Conservation (phyloP, 2,113 vertebrate genomes). For the Oostethus manadensis region DNA sequence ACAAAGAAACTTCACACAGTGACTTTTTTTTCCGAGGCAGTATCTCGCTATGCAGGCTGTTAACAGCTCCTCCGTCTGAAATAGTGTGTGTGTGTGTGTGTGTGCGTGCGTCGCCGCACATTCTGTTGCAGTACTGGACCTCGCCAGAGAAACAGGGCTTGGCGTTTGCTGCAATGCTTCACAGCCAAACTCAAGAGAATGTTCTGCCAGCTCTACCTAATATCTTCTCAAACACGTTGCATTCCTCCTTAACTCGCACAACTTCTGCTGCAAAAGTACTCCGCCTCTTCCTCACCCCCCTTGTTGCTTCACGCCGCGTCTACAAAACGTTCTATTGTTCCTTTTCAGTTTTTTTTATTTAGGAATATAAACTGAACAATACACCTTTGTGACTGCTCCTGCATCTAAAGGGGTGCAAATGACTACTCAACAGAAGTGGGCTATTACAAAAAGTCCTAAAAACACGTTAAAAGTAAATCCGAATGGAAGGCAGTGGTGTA, state of each 20-base stretch:
- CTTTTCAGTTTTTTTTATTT: constrained; percentile 23
- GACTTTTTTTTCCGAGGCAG: constrained; percentile 36
- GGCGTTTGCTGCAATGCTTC: constrained; percentile 42
- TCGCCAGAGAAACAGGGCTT: constrained; percentile 44
- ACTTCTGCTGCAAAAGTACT: constrained; percentile 46
- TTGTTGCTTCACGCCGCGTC: constrained; percentile 29
- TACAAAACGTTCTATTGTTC: constrained; percentile 55
- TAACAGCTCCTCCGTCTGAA: constrained; percentile 45
- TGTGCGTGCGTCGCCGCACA: constrained; percentile 30
- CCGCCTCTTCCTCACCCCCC: constrained; percentile 17
- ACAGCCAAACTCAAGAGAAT: constrained; percentile 61
- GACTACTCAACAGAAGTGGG: background rate
- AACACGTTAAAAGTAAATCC: background rate
- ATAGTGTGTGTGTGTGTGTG: constrained; percentile 28
- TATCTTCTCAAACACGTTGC: constrained; percentile 62
- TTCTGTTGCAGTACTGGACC: constrained; percentile 45
- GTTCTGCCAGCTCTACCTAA: constrained; percentile 63
- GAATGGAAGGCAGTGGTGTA: background rate
- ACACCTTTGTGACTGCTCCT: constrained; percentile 26
- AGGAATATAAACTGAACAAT: constrained; percentile 26
- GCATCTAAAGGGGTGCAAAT: constrained; percentile 12
- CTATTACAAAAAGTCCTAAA: too few relatives aligned
- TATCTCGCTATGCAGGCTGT: constrained; percentile 42
- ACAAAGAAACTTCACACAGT: constrained; percentile 43
- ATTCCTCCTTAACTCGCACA: constrained; percentile 58